Evolutionary conservation across 2,113 vertebrate genomes (phyloP).

Genomic region (Campylomormyrus tamandua): DNA sequence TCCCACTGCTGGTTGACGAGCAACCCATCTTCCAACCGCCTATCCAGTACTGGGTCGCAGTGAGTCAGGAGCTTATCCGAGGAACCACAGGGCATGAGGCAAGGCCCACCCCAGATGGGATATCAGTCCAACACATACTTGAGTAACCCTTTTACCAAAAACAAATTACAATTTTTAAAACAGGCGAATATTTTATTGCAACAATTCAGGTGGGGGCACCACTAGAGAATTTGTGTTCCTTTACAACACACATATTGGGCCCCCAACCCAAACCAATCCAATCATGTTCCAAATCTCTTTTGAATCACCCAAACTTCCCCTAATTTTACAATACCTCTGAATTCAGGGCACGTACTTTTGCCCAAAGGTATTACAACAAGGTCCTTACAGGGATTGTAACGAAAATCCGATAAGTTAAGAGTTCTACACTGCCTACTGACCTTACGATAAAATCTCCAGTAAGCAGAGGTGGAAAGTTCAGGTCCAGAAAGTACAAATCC

Average conservation of each 20-base stretch:
- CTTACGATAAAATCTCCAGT: background rate
- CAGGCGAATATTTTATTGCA: background rate
- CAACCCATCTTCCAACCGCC: background rate
- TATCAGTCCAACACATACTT: background rate
- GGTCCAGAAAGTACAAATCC: no score
- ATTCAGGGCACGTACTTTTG: background rate
- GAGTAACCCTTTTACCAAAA: background rate
- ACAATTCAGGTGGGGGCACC: background rate
- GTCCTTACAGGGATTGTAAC: background rate
- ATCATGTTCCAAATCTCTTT: background rate
- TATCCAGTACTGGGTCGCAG: background rate
- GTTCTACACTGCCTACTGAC: background rate
- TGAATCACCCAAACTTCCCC: background rate
- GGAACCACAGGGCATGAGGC: background rate
- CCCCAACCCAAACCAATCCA: background rate
- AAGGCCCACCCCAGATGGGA: background rate
- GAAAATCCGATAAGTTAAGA: background rate
- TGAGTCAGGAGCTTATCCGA: background rate
- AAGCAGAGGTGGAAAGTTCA: no score
- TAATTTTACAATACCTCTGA: background rate
- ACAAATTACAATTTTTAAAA: background rate
- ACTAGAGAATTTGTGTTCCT: background rate
- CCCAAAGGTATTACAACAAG: background rate
- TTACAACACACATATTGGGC: background rate
- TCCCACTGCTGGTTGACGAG: background rate